These are phyloP conservation scores for Cremastobaeus sp. DNA, from an alignment of 2,888 invertebrate species.

Conservation along the genomic window DNA sequence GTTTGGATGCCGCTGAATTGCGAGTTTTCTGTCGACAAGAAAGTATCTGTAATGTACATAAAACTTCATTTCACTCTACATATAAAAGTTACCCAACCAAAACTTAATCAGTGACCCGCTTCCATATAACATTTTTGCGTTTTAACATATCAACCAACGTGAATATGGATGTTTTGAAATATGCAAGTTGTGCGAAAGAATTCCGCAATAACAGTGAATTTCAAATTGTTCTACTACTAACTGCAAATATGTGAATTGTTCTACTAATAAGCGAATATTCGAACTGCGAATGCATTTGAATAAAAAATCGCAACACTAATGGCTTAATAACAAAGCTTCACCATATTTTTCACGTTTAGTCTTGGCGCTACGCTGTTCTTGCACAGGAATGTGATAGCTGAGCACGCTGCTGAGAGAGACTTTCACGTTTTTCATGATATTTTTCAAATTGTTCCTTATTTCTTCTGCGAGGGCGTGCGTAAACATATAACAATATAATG, in stretches of 20 bases:
- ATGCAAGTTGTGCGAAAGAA: too few species aligned
- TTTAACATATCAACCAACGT: not conserved
- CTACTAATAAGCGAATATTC: not conserved
- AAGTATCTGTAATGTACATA: too few species aligned
- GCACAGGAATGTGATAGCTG: constrained; percentile 75
- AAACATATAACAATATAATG: constrained; percentile 33
- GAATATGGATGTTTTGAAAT: not conserved
- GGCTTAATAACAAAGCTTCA: constrained; percentile 63
- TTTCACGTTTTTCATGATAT: constrained; percentile 72
- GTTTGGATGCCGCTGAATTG: constrained; percentile 70
- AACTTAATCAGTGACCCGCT: too few species aligned
- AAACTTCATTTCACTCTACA: too few species aligned
- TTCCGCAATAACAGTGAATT: too few species aligned
- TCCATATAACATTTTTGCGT: too few species aligned
- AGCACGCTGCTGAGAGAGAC: constrained; percentile 75
- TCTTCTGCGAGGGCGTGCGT: constrained; percentile 64
- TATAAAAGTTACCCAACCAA: too few species aligned
- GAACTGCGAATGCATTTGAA: not conserved
- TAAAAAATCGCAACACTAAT: constrained; percentile 12
- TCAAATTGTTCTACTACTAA: too few species aligned
- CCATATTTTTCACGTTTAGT: constrained; percentile 73
- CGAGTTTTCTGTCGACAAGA: constrained; percentile 44
- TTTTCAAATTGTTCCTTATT: constrained; percentile 65
- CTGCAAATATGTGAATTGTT: too few species aligned
- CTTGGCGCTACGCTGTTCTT: constrained; percentile 70